phyloP scores from a whole-genome alignment of 2,113 vertebrate genomes.

The Sander lucioperca region DNA sequence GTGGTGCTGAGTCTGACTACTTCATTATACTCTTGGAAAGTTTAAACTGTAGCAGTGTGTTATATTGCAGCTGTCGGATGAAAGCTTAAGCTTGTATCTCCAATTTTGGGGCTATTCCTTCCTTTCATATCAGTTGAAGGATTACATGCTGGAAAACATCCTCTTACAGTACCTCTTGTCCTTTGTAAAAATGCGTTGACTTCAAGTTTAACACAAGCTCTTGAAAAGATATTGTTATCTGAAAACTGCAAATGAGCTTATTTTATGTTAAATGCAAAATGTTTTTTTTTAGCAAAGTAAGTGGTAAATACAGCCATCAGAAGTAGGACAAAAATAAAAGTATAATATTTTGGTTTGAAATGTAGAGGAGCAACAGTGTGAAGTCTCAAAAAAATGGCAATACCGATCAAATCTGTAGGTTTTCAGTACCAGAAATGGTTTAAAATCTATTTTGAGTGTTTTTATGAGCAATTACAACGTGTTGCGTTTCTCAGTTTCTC shows the following conservation, averaged over 20 bases:
- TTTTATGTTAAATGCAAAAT: not conserved
- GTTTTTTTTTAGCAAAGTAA: not conserved
- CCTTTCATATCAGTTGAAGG: constrained; percentile 30
- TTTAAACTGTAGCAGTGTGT: constrained; percentile 1
- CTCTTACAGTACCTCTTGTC: constrained; percentile 13
- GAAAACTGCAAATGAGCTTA: constrained; percentile 27
- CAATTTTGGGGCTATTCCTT: constrained; percentile 16
- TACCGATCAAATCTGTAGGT: not conserved
- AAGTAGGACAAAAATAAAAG: not conserved
- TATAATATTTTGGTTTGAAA: not conserved
- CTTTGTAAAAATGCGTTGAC: constrained; percentile 12
- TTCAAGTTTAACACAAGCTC: not conserved
- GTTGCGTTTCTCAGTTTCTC: constrained; percentile 42
- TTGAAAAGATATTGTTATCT: constrained; percentile 18
- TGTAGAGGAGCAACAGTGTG: not conserved
- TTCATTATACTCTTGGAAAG: constrained; percentile 11
- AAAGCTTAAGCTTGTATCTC: constrained; percentile 19
- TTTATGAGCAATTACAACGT: constrained; percentile 25
- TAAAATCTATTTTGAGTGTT: constrained; percentile 31
- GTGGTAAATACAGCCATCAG: not conserved
- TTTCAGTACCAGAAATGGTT: not conserved
- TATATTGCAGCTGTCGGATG: constrained; percentile 14
- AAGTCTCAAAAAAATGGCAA: not conserved
- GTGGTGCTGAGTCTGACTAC: constrained; percentile 11
- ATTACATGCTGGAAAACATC: constrained; percentile 28